Evolutionary conservation across 2,888 invertebrate species (phyloP), one percentile per base, ranked within the genome.

Genomic region (Drosophila prolongata): DNA sequence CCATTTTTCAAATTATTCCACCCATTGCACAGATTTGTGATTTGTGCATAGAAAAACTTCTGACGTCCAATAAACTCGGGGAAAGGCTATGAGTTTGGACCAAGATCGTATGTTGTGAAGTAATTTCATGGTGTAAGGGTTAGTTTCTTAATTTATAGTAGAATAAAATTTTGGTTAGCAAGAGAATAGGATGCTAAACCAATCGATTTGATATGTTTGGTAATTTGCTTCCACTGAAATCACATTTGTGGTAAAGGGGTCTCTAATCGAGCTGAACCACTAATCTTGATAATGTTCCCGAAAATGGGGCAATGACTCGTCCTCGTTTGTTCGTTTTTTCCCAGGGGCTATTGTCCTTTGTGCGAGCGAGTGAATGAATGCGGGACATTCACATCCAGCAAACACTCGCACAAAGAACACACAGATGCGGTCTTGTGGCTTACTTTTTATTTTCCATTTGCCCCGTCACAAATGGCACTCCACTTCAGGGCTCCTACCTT

Each of bases 391-490:
- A 67, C 73, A 53, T 67, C 62, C 66, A 57, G 40, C 56, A 50
- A 74, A 38, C 55, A 40, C 55, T 50, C 57, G 44, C 64, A 82
- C 84, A 83, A 87, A 84, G 81, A 60, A 44, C 55, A 56, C 67
- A 66, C 66, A 65, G 66, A 65, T 65, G 55, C 55, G 40, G 60
- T 65, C 57, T 68, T 58, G 78, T 78, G 84, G 80, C 65, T 83
- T 86, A 86, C 75, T 72, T 86, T 85, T 79, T 76, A 80, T 76
- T 81, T 46, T 38, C 10, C 67, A 75, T 76, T 79, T 75, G 73
- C 60, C 69, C 66, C 58, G 56, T n/a, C 58, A n/a, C 58, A 42
- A 59, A 72, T 71, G 67, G 46, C 46, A 54, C 53, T 66, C 67
- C 67, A 54, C 66, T 54, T 66, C 24, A 42, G 27, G 40, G 53